phyloP scores from a whole-genome alignment of 2,888 invertebrate genomes.

The Meteorus cinctellus region DNA sequence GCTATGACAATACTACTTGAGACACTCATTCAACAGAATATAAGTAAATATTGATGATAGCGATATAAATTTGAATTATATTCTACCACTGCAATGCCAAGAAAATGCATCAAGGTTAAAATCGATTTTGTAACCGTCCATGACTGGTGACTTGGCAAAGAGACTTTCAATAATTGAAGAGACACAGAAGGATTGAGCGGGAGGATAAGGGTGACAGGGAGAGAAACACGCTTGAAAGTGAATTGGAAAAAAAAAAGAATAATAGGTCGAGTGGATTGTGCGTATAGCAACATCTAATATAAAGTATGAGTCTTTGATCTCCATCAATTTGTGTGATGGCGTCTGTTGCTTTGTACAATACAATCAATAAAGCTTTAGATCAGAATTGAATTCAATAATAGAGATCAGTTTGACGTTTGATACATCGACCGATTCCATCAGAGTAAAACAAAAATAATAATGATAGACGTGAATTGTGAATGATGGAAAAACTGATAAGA shows the following conservation, averaged over 20 bases:
- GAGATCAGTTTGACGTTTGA: too few relatives aligned
- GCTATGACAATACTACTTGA: background rate
- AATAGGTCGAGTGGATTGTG: background rate
- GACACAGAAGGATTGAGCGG: background rate
- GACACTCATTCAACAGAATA: background rate
- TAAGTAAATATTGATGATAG: background rate
- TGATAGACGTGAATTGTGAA: too few relatives aligned
- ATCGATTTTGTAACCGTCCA: slow-evolving; percentile 8
- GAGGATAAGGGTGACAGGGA: background rate
- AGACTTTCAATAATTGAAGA: slow-evolving; percentile 23
- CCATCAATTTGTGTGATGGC: background rate
- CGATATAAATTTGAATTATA: background rate
- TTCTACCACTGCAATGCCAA: slow-evolving; percentile 18
- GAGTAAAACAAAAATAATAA: too few relatives aligned
- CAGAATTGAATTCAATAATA: too few relatives aligned
- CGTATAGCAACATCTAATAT: background rate
- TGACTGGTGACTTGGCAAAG: slow-evolving; percentile 19
- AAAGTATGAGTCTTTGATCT: too few relatives aligned
- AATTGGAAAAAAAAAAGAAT: background rate
- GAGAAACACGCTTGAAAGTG: background rate
- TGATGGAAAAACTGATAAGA: too few relatives aligned
- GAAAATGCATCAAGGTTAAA: background rate
- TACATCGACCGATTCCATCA: too few relatives aligned
- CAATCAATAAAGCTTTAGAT: too few relatives aligned
- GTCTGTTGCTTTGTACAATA: background rate